These are phyloP conservation scores for Ceuthmochares aereus DNA, from an alignment of 2,113 vertebrate genomes.

Conservation along the genomic window DNA sequence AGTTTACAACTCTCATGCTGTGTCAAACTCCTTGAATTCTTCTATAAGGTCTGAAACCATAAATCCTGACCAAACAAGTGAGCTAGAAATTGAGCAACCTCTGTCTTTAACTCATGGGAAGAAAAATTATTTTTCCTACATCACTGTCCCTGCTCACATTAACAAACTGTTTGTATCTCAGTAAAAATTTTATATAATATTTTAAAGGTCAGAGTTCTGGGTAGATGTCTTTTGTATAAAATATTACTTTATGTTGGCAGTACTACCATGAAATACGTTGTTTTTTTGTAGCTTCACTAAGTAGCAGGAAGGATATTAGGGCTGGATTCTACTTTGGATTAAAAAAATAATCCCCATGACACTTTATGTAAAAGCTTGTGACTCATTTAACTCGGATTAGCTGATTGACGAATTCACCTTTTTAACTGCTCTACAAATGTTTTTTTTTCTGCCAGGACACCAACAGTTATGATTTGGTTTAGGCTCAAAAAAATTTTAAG, in stretches of 20 bases:
- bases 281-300: not conserved
- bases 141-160: not conserved
- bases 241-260: conserved; percentile 53
- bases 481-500: not conserved
- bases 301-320: conserved; percentile 38
- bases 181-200: conserved; percentile 12
- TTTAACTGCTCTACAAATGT: not conserved
- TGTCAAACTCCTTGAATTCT: not conserved
- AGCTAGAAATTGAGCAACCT: not conserved
- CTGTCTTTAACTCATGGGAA: not conserved
- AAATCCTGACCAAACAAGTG: not conserved
- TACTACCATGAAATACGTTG: not conserved
- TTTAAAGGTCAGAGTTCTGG: conserved; percentile 22
- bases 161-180: not conserved
- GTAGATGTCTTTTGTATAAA: conserved; percentile 7
- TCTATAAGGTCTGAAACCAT: not conserved
- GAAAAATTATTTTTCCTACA: not conserved
- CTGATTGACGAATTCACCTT: not conserved
- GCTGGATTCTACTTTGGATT: conserved; percentile 14
- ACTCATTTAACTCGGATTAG: not conserved
- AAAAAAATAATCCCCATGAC: not conserved
- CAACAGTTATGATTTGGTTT: not conserved
- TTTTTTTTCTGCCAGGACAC: not conserved
- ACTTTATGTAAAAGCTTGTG: not conserved
- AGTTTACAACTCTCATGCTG: rapidly evolving